Percentiles rank a stretch among this genome's conserved stretches.
These are phyloP conservation scores for Brachypteracias leptosomus DNA, from an alignment of 2,113 vertebrate species.

Conservation along the genomic window DNA sequence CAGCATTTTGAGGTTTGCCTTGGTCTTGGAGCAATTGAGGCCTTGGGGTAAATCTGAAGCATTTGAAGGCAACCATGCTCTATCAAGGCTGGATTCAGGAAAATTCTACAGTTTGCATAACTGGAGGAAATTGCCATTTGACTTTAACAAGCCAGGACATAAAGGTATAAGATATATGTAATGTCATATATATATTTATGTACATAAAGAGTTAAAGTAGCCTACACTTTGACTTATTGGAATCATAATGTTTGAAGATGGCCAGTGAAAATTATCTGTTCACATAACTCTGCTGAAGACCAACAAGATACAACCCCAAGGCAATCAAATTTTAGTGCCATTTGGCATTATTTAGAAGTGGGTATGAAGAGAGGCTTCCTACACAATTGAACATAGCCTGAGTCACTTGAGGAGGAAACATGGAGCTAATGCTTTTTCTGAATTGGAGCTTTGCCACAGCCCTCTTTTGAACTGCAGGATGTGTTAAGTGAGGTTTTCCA, in stretches of 20 bases:
- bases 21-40: background rate
- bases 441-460: background rate
- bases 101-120: background rate
- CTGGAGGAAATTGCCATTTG: background rate
- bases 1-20: background rate
- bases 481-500: background rate
- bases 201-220: background rate
- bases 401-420: background rate
- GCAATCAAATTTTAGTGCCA: background rate
- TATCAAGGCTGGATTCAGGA: background rate
- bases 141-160: background rate
- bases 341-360: background rate
- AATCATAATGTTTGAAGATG: background rate
- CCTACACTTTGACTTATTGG: too few relatives aligned
- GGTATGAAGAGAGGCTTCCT: background rate
- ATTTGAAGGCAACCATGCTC: background rate
- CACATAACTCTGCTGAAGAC: background rate
- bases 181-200: background rate
- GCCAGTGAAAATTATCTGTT: background rate
- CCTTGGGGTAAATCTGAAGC: background rate
- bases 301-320: background rate
- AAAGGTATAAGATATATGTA: background rate
- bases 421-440: background rate
- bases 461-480: background rate
- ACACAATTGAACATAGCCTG: background rate